These are phyloP conservation scores for Piaya cayana DNA, from an alignment of 2,113 vertebrate genomes.

Conservation along the genomic window DNA sequence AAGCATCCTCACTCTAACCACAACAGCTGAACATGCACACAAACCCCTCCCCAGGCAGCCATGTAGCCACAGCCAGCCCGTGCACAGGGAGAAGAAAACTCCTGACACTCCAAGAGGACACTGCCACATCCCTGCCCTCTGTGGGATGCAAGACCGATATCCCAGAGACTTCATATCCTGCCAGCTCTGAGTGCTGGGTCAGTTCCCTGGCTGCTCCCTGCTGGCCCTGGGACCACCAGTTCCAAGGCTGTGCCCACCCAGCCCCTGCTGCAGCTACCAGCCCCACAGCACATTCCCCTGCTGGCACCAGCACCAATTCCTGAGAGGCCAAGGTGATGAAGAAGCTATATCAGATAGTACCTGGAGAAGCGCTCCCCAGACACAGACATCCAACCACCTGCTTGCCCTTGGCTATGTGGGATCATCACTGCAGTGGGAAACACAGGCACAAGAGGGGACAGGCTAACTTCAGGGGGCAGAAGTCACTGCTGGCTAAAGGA, in stretches of 20 bases:
- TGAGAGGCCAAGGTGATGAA: neutral
- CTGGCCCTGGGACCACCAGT: neutral
- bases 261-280: neutral
- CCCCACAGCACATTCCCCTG: neutral
- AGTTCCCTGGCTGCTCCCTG: neutral
- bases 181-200: neutral
- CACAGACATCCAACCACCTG: neutral
- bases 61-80: fast-evolving
- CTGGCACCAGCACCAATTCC: neutral
- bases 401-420: too few relatives aligned
- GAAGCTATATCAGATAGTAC: neutral
- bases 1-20: neutral
- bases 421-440: neutral
- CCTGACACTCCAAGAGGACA: neutral
- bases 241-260: neutral
- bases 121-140: neutral
- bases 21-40: neutral
- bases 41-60: neutral
- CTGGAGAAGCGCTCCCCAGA: neutral
- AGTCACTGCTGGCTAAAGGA: neutral
- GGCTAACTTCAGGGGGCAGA: neutral
- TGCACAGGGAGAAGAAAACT: neutral
- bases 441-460: fast-evolving
- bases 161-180: neutral
- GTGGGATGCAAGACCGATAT: neutral